These are phyloP conservation scores for Spongilla lacustris DNA, from an alignment of 37 sponge, comb jelly and placozoan genomes.

Conservation along the genomic window DNA sequence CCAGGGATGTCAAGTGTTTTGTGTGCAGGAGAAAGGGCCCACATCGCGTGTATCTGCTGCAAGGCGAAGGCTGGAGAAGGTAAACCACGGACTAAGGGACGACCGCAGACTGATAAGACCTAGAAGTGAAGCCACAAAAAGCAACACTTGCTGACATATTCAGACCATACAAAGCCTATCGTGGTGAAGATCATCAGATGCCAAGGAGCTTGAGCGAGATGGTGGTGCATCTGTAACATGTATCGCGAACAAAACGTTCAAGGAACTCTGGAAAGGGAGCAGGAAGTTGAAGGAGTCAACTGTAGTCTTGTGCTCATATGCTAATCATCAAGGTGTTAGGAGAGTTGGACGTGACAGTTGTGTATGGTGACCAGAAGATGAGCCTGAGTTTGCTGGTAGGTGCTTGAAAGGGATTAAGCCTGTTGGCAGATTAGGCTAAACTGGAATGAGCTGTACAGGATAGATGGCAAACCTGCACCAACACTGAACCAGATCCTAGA, in stretches of 20 bases:
- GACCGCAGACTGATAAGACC: not conserved
- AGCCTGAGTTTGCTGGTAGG: slow-evolving; percentile 4
- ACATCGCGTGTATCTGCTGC: not conserved
- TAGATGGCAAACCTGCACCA: not conserved
- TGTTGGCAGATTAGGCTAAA: slow-evolving; percentile 1
- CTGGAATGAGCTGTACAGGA: slow-evolving; percentile 2
- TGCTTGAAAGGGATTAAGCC: not conserved
- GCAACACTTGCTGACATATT: not conserved
- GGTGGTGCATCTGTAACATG: not conserved
- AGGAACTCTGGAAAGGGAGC: not conserved
- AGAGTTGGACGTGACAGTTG: not conserved
- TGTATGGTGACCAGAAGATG: not conserved
- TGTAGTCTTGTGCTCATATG: not conserved
- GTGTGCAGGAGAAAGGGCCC: not conserved
- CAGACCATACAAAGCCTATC: not conserved
- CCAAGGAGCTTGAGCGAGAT: not conserved
- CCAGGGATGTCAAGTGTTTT: not conserved
- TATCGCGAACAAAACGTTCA: not conserved
- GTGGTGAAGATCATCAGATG: not conserved
- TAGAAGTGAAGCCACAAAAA: not conserved
- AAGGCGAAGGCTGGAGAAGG: not conserved
- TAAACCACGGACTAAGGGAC: not conserved
- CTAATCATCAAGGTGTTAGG: not conserved
- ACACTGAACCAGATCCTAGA: not conserved
- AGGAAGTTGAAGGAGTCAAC: not conserved